Percentiles rank a stretch among this genome's conserved stretches.
Evolutionary conservation across 2,797 vertebrate genomes (phyloP).

Genomic region (Mus minutoides): DNA sequence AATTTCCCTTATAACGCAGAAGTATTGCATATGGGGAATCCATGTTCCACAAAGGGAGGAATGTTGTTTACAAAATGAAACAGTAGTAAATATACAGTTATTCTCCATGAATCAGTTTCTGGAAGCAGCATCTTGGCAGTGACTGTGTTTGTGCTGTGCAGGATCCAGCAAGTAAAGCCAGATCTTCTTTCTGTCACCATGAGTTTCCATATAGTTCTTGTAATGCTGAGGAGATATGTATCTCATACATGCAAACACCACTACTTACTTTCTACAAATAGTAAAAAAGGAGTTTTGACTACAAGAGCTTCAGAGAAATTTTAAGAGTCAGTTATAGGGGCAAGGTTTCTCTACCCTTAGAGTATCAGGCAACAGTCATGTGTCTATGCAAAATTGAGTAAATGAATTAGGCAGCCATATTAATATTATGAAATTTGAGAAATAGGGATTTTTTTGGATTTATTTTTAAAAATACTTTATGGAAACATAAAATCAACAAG

Average conservation of each 20-base stretch:
- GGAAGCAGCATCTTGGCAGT: not conserved
- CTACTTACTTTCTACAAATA: not conserved
- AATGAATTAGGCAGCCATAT: not conserved
- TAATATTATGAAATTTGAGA: not conserved
- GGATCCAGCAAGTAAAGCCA: not conserved
- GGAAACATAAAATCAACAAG: not conserved
- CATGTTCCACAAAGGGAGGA: not conserved
- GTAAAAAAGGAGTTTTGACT: not conserved
- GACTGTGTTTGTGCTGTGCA: not conserved
- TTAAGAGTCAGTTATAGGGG: not conserved
- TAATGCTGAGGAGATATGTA: not conserved
- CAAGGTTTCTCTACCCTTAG: not conserved
- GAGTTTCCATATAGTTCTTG: not conserved
- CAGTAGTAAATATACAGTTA: not conserved
- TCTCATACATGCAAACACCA: accelerated
- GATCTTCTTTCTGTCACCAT: not conserved
- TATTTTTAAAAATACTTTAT: not conserved
- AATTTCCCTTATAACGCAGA: not conserved
- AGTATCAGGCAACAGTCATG: not conserved
- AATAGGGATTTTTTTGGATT: not conserved
- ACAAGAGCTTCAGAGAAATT: not conserved
- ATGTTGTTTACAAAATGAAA: no score
- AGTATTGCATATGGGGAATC: not conserved
- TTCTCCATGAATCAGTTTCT: not conserved
- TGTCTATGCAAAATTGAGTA: not conserved